phyloP scores from a whole-genome alignment of 2,797 vertebrate genomes.

The Melanogrammus aeglefinus region DNA sequence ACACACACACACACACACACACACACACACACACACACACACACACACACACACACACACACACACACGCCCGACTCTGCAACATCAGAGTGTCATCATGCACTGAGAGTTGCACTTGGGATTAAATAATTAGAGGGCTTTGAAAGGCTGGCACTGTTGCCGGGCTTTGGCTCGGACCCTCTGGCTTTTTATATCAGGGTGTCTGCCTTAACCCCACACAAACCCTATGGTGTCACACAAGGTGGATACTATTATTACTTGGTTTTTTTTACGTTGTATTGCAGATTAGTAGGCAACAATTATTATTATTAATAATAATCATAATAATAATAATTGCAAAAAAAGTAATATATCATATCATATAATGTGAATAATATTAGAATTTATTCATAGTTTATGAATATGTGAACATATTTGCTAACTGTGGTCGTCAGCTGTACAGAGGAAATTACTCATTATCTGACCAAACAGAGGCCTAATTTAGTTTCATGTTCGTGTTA shows the following conservation, averaged over 20 bases:
- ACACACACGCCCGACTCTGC: background rate
- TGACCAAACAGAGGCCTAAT: background rate
- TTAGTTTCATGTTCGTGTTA: background rate
- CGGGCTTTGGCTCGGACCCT: slow-evolving; percentile 43
- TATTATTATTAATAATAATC: too few relatives aligned
- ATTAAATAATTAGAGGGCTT: slow-evolving; percentile 69
- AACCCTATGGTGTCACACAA: slow-evolving; percentile 32
- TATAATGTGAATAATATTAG: background rate
- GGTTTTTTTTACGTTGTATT: background rate
- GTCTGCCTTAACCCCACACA: slow-evolving; percentile 52
- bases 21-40: slow-evolving; percentile 4
- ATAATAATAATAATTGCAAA: background rate
- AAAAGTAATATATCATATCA: background rate
- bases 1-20: slow-evolving; percentile 18
- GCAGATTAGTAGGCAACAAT: background rate
- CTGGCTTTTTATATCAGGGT: slow-evolving; percentile 60
- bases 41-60: slow-evolving; percentile 18
- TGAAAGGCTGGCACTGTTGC: slow-evolving; percentile 52
- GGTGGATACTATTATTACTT: slow-evolving; percentile 6
- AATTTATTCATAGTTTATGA: background rate
- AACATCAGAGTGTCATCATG: slow-evolving; percentile 29
- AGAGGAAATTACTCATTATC: background rate
- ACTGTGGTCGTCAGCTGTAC: background rate
- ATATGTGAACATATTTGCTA: background rate
- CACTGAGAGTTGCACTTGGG: slow-evolving; percentile 56